Percentiles rank a stretch among this genome's conserved stretches.
phyloP scores from a whole-genome alignment of 2,797 vertebrate genomes.

The Hafferia zeledoni region DNA sequence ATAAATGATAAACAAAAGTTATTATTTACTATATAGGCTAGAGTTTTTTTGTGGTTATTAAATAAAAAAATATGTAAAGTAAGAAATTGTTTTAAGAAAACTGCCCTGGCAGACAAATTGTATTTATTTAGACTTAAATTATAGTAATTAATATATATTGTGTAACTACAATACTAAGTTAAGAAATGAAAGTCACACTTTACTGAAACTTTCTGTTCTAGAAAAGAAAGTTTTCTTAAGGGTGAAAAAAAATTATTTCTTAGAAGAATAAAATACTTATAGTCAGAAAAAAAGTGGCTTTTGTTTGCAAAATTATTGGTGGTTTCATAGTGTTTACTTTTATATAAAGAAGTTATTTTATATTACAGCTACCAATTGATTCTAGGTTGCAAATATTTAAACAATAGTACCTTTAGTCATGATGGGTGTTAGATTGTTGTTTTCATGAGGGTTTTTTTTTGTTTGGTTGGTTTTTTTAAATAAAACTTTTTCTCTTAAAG shows the following conservation, averaged over 20 bases:
- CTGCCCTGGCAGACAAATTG: background rate
- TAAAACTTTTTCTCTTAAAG: background rate
- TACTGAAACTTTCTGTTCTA: background rate
- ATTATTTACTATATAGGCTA: background rate
- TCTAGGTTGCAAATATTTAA: background rate
- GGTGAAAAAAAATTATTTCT: background rate
- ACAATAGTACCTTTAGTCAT: background rate
- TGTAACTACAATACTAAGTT: background rate
- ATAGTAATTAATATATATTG: background rate
- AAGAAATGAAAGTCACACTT: background rate
- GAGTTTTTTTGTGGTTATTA: background rate
- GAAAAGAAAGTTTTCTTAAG: background rate
- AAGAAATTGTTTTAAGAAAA: background rate
- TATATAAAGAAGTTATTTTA: background rate
- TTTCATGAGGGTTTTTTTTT: background rate
- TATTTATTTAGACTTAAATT: background rate
- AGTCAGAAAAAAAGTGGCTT: background rate
- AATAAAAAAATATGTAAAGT: background rate
- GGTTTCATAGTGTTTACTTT: background rate
- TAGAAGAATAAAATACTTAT: background rate
- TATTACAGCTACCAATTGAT: background rate
- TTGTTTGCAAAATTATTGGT: background rate
- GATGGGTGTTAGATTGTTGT: accelerated
- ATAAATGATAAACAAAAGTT: background rate
- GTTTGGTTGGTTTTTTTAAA: background rate